A percentile compares a stretch with the other conserved stretches of the same genome.
phyloP scores from a whole-genome alignment of 2,113 vertebrate genomes.

The Ibidorhyncha struthersii region DNA sequence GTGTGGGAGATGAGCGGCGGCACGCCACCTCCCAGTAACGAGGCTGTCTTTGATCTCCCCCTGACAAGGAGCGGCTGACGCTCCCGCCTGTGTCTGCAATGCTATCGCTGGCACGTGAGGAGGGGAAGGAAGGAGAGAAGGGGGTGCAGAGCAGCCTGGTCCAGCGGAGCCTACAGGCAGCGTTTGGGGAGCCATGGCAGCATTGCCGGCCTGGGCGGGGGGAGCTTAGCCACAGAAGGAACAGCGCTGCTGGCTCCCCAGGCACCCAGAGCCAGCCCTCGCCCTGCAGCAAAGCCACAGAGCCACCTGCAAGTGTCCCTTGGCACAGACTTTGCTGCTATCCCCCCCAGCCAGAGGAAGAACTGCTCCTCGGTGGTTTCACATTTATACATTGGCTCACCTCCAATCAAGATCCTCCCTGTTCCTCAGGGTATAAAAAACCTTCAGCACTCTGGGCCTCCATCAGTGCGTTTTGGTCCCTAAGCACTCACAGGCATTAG shows the following conservation, averaged over 20 bases:
- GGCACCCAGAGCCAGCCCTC: not conserved
- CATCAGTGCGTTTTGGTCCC: not conserved
- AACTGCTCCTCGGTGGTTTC: accelerated
- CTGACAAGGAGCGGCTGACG: not conserved
- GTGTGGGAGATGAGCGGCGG: not conserved
- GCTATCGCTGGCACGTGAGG: not conserved
- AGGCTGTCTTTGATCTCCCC: not conserved
- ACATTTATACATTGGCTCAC: not conserved
- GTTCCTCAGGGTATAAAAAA: not conserved
- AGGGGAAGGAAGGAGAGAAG: not conserved
- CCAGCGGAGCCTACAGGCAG: not conserved
- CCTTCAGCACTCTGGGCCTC: not conserved
- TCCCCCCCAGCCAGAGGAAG: not conserved
- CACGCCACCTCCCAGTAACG: not conserved
- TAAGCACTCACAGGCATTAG: not conserved
- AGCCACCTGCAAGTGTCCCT: not conserved
- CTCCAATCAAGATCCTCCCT: not conserved
- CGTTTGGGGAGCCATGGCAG: not conserved
- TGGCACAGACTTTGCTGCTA: not conserved
- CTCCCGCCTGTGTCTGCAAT: not conserved
- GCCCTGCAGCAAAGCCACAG: not conserved
- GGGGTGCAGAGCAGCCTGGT: not conserved
- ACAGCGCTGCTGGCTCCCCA: not conserved
- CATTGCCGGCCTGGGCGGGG: accelerated
- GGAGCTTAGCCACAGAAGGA: not conserved